phyloP scores from a whole-genome alignment of 2,113 vertebrate species.

The Centropus unirufus region DNA sequence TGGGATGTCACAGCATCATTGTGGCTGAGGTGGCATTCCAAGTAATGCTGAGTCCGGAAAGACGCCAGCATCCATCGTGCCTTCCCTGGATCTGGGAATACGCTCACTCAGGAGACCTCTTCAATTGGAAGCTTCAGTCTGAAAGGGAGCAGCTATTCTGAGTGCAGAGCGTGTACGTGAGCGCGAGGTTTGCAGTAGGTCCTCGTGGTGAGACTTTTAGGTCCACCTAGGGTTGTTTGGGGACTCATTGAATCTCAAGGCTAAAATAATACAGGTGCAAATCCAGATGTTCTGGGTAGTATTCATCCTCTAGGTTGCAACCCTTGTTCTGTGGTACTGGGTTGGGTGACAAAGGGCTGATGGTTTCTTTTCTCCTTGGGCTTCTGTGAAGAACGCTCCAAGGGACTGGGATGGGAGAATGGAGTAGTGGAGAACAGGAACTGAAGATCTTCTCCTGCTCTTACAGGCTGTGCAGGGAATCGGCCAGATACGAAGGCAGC shows the following conservation, averaged over 20 bases:
- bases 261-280: neutral
- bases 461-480: neutral
- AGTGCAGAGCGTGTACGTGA: neutral
- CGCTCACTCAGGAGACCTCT: fast-evolving
- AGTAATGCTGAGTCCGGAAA: neutral
- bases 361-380: neutral
- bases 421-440: neutral
- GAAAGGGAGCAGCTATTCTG: neutral
- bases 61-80: fast-evolving
- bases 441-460: neutral
- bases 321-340: neutral
- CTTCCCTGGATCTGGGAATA: neutral
- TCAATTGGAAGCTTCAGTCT: neutral
- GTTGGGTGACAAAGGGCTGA: neutral
- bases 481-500: neutral
- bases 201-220: neutral
- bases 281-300: neutral
- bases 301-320: neutral
- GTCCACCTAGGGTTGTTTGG: neutral
- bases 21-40: neutral
- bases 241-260: neutral
- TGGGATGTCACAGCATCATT: neutral
- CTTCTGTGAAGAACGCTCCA: neutral
- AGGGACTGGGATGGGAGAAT: neutral
- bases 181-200: neutral